These are phyloP conservation scores for Eupithecia pulchellata DNA, from an alignment of 2,888 invertebrate genomes.

Conservation along the genomic window DNA sequence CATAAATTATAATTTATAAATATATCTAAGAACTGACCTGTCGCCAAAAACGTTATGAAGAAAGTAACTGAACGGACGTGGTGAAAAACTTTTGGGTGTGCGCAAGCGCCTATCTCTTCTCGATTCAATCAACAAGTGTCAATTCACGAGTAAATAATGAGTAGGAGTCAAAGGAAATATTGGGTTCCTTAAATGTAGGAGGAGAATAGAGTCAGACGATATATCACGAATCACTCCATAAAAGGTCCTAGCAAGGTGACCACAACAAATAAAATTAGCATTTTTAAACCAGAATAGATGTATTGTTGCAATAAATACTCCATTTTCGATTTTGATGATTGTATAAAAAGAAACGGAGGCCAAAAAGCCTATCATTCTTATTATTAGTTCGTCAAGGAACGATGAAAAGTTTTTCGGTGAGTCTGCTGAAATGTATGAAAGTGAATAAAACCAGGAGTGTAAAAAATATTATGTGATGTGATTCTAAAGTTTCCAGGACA, in stretches of 20 bases:
- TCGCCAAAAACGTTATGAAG: too few relatives aligned
- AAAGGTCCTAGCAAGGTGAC: constrained; percentile 69
- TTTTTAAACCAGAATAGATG: constrained; percentile 68
- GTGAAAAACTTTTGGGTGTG: not conserved
- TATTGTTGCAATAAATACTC: constrained; percentile 76
- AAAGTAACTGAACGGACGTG: too few relatives aligned
- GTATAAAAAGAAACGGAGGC: constrained; percentile 74
- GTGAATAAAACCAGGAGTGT: not conserved
- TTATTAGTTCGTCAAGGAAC: constrained; percentile 58
- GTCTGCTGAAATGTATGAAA: constrained; percentile 44
- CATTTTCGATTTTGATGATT: constrained; percentile 71
- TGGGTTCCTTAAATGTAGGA: constrained; percentile 40
- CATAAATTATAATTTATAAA: too few relatives aligned
- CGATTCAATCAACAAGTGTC: not conserved
- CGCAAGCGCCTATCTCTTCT: not conserved
- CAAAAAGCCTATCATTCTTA: constrained; percentile 64
- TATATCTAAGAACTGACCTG: too few relatives aligned
- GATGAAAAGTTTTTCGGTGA: constrained; percentile 75
- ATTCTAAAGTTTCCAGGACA: not conserved
- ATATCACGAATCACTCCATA: constrained; percentile 70
- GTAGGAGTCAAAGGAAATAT: constrained; percentile 39
- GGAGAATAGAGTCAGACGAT: constrained; percentile 46
- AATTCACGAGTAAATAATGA: constrained; percentile 10
- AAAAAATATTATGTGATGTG: not conserved
- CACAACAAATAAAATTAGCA: constrained; percentile 77